Conservation (phyloP, 2,113 vertebrate species). For the Melanerpes aurifrons region DNA sequence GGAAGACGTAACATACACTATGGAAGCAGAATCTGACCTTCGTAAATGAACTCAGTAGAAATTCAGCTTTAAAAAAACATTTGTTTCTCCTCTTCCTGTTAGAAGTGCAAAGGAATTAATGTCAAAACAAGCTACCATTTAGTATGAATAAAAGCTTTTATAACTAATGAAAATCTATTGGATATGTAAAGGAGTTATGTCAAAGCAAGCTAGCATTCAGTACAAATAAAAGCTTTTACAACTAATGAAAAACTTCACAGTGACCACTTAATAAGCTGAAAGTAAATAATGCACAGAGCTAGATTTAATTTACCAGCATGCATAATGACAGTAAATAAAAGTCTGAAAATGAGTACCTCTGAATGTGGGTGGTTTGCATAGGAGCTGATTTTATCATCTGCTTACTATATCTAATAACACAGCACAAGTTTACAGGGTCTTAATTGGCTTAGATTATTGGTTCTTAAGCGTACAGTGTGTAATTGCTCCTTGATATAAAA, state of each 20-base stretch:
- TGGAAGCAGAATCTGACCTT: background rate
- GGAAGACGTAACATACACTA: background rate
- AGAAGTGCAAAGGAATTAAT: background rate
- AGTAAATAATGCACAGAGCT: background rate
- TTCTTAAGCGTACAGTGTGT: background rate
- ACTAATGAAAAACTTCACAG: background rate
- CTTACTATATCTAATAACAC: background rate
- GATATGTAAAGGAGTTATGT: background rate
- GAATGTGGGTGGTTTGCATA: background rate
- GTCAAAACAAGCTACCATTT: background rate
- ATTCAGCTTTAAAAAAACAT: background rate
- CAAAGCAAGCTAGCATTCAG: background rate
- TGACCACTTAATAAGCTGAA: background rate
- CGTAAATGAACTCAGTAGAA: background rate
- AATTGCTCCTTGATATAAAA: constrained; percentile 21
- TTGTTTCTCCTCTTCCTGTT: background rate
- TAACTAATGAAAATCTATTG: background rate
- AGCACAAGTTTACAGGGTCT: background rate
- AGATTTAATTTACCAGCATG: background rate
- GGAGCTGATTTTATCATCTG: background rate
- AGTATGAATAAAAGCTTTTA: background rate
- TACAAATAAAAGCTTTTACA: background rate
- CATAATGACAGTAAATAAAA: background rate
- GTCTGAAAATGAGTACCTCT: background rate
- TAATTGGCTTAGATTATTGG: constrained; percentile 35